Percentiles rank a stretch among this genome's conserved stretches.
These are phyloP conservation scores for Allobates femoralis DNA, from an alignment of 2,797 vertebrate genomes.

Conservation along the genomic window DNA sequence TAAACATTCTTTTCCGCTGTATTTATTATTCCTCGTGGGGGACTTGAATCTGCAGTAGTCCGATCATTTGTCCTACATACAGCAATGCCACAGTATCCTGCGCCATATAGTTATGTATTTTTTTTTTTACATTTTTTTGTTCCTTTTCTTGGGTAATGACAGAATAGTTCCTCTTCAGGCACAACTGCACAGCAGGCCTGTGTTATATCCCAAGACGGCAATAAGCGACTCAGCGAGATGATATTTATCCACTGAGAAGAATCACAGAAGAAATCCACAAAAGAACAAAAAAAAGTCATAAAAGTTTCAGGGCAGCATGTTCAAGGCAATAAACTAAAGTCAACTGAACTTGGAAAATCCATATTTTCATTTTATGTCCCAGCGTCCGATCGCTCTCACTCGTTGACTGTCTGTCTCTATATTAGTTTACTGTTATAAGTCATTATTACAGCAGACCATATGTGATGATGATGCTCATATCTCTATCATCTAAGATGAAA, in stretches of 20 bases:
- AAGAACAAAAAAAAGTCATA: conserved; percentile 10
- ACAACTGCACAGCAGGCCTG: not conserved
- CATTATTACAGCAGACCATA: not conserved
- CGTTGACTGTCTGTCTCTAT: not conserved
- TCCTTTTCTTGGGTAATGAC: conserved; percentile 2
- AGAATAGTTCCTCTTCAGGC: conserved; percentile 27
- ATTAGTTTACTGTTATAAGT: not conserved
- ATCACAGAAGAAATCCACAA: conserved; percentile 30
- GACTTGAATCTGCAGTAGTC: too few relatives aligned
- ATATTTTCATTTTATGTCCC: conserved; percentile 12
- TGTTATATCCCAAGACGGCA: not conserved
- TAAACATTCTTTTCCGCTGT: too few relatives aligned
- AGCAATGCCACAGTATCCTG: too few relatives aligned
- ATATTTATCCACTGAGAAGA: conserved; percentile 12
- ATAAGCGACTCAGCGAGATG: conserved; percentile 25
- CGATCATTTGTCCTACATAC: too few relatives aligned
- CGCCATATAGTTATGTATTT: not conserved
- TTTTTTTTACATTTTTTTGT: not conserved
- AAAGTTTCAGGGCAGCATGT: not conserved
- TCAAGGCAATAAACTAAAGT: not conserved
- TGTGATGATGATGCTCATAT: not conserved
- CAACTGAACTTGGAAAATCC: conserved; percentile 7
- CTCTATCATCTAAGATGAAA: not conserved
- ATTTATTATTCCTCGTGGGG: too few relatives aligned
- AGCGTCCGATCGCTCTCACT: not conserved